These are phyloP conservation scores for Zenarchopterus dispar DNA, from an alignment of 2,797 vertebrate species.

Conservation along the genomic window DNA sequence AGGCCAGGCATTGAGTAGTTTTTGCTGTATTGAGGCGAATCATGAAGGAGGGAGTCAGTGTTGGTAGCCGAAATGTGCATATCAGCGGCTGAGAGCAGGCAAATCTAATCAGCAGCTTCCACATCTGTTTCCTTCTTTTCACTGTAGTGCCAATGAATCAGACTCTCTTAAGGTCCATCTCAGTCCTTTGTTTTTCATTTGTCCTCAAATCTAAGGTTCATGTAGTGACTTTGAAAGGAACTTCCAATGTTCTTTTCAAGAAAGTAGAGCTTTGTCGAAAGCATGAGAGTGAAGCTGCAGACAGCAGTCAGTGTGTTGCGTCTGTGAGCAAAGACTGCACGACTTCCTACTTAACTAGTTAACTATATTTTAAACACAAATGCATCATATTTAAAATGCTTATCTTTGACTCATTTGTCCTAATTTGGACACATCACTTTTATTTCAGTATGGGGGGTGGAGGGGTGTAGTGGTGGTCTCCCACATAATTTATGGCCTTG, in stretches of 20 bases:
- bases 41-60: conserved; percentile 40
- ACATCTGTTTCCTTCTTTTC: conserved; percentile 81
- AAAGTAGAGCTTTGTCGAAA: conserved; percentile 10
- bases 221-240: conserved; percentile 30
- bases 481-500: no score
- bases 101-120: conserved; percentile 76
- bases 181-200: conserved; percentile 42
- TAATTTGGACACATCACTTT: no score
- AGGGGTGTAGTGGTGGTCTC: no score
- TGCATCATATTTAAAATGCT: no score
- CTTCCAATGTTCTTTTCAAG: conserved; percentile 22
- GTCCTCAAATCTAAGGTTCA: conserved; percentile 18
- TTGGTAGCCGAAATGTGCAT: conserved; percentile 26
- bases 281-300: no score
- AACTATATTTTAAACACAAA: no score
- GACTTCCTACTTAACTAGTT: no score
- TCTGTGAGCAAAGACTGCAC: no score
- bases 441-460: no score
- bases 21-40: conserved; percentile 41
- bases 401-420: no score
- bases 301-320: no score
- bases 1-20: conserved; percentile 39
- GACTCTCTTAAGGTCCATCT: conserved; percentile 52
- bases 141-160: conserved; percentile 40
- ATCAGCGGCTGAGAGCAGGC: conserved; percentile 30